Conservation (phyloP, 2,888 invertebrate genomes). For the Rhagium mordax region DNA sequence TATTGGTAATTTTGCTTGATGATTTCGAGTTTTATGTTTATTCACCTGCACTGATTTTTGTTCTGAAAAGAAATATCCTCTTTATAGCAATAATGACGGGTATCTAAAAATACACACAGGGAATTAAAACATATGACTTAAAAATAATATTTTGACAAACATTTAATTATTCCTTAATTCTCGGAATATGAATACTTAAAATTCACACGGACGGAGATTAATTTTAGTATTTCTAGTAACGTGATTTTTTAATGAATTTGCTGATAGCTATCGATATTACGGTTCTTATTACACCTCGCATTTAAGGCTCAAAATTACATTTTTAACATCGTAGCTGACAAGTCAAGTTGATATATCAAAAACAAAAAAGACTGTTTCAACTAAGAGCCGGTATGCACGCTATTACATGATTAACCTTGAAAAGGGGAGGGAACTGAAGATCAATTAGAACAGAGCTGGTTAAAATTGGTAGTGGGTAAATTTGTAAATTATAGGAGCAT, state of each 20-base stretch:
- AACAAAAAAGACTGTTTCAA: conserved; percentile 15
- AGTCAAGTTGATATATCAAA: conserved; percentile 20
- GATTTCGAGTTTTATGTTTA: no score
- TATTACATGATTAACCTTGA: conserved; percentile 28
- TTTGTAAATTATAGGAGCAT: neutral
- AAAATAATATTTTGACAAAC: neutral
- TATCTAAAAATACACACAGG: neutral
- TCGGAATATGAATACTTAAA: neutral
- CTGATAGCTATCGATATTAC: conserved; percentile 4
- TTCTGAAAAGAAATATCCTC: neutral
- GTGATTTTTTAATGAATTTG: conserved; percentile 5
- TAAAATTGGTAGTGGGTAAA: conserved; percentile 4
- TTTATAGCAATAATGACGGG: neutral
- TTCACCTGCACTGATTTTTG: no score
- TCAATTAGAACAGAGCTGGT: conserved; percentile 5
- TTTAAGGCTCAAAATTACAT: neutral
- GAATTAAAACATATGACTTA: neutral
- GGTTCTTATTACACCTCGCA: neutral
- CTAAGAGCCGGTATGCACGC: conserved; percentile 6
- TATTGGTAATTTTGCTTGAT: no score
- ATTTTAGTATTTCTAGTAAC: neutral
- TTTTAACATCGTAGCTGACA: conserved; percentile 20
- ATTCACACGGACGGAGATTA: neutral
- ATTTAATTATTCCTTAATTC: neutral
- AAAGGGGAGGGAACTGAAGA: neutral